phyloP scores from a whole-genome alignment of 1,140 invertebrate genomes.

The Atta cephalotes region DNA sequence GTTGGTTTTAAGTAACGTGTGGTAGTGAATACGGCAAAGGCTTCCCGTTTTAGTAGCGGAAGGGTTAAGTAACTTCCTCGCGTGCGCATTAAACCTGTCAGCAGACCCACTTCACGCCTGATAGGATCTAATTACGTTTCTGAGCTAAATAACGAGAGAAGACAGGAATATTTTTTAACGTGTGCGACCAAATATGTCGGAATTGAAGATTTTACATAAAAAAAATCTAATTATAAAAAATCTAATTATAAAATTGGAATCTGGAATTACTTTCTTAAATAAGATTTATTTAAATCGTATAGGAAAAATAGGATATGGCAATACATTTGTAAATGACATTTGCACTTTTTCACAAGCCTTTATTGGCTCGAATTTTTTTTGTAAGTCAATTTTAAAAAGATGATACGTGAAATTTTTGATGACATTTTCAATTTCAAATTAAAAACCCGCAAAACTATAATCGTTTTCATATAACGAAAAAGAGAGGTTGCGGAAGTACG shows the following conservation, averaged over 20 bases:
- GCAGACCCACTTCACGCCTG: constrained; percentile 38
- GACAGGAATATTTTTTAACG: background rate
- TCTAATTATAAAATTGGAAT: background rate
- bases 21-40: background rate
- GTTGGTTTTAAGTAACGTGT: background rate
- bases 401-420: background rate
- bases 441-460: constrained; percentile 9
- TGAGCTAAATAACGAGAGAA: constrained; percentile 8
- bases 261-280: background rate
- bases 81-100: constrained; percentile 41
- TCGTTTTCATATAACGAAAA: constrained; percentile 28
- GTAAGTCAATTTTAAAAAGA: background rate
- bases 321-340: background rate
- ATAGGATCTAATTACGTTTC: constrained; percentile 50
- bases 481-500: constrained; percentile 28
- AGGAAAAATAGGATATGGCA: background rate
- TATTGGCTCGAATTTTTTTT: background rate
- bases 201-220: background rate
- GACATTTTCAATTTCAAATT: background rate
- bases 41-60: constrained; percentile 49
- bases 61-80: constrained; percentile 27
- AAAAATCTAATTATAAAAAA: background rate
- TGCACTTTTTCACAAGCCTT: too few relatives aligned
- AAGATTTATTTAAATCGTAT: background rate
- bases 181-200: background rate